A percentile compares a stretch with the other conserved stretches of the same genome.
These are phyloP conservation scores for Bufotes viridis DNA, from an alignment of 2,797 vertebrate genomes.

Conservation along the genomic window DNA sequence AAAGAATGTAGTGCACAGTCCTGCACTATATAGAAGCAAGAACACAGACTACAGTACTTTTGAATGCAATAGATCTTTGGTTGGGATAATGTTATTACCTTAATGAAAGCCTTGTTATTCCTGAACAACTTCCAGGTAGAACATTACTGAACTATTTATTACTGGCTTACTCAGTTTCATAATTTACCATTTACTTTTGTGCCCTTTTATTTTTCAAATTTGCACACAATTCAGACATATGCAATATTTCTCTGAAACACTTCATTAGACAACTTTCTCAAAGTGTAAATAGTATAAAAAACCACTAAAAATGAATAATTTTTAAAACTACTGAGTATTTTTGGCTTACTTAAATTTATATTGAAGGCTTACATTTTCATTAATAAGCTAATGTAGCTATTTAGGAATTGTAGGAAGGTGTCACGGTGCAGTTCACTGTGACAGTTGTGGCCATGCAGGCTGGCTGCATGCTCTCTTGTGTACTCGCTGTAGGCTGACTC, in stretches of 20 bases:
- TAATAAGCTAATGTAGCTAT: too few species aligned
- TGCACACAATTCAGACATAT: background rate
- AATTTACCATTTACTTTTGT: slow-evolving; percentile 12
- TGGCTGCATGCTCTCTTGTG: too few species aligned
- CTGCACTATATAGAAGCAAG: background rate
- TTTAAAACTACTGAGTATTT: too few species aligned
- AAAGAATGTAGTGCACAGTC: background rate
- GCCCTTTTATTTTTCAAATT: background rate
- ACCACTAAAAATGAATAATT: too few species aligned
- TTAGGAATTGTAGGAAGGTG: too few species aligned
- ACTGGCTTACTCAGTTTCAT: slow-evolving; percentile 13
- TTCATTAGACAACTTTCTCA: background rate
- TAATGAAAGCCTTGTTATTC: background rate
- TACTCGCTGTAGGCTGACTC: too few species aligned
- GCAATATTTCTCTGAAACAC: background rate
- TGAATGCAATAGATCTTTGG: background rate
- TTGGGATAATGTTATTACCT: background rate
- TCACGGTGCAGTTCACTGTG: too few species aligned
- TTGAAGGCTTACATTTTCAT: too few species aligned
- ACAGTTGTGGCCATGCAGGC: too few species aligned
- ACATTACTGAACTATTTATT: slow-evolving; percentile 2
- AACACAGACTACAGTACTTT: background rate
- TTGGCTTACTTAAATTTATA: too few species aligned
- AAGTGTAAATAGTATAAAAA: background rate
- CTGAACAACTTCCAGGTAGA: background rate